Conservation (phyloP, 1,140 invertebrate genomes). For the Diabrotica virgifera region DNA sequence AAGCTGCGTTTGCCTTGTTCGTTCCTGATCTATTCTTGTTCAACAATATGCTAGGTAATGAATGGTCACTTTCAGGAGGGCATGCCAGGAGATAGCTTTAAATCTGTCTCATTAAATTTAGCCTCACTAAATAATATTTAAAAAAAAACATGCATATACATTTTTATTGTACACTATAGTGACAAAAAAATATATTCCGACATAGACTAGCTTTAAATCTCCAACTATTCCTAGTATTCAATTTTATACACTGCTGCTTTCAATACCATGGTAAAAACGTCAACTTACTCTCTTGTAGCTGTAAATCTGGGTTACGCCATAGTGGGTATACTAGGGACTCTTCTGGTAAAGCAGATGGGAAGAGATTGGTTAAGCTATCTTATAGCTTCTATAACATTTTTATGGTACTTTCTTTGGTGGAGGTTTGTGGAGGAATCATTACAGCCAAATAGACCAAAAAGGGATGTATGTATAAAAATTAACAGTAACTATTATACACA, state of each 20-base stretch:
- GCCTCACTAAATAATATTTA: too few relatives aligned
- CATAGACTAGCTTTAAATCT: too few relatives aligned
- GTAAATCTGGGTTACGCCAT: constrained; percentile 58
- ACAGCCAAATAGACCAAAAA: constrained; percentile 44
- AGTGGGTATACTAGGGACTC: constrained; percentile 55
- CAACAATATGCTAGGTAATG: too few relatives aligned
- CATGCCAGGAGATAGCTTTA: too few relatives aligned
- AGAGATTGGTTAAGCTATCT: constrained; percentile 60
- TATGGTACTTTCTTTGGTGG: constrained; percentile 70
- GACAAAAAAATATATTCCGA: too few relatives aligned
- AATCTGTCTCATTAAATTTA: too few relatives aligned
- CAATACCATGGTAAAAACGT: neutral
- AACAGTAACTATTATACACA: neutral
- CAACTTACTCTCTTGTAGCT: constrained; percentile 43
- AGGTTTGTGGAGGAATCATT: constrained; percentile 62
- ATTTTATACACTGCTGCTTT: neutral
- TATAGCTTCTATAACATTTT: constrained; percentile 53
- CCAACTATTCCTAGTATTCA: too few relatives aligned
- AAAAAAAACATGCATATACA: too few relatives aligned
- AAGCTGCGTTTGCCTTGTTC: too few relatives aligned
- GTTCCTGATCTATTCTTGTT: too few relatives aligned
- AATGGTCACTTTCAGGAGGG: too few relatives aligned
- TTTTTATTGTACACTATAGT: too few relatives aligned
- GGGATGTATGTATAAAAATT: constrained; percentile 39
- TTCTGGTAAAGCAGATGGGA: constrained; percentile 53